These are phyloP conservation scores for Branchipolynoe longqiensis DNA, from an alignment of 2,888 invertebrate species.

Conservation along the genomic window DNA sequence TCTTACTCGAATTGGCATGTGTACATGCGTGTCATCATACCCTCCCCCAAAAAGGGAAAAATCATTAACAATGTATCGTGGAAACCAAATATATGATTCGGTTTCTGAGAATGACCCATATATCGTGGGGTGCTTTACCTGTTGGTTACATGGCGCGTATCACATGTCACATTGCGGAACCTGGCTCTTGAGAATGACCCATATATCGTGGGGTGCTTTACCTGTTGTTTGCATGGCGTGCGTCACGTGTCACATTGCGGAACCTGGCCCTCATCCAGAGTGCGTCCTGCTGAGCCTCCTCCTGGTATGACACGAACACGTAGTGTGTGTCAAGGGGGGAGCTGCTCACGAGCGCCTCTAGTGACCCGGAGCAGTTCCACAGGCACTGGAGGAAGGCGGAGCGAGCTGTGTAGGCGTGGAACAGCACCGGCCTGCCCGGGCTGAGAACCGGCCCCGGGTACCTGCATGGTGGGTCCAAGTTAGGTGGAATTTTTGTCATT, in stretches of 20 bases:
- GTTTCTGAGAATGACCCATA: too few relatives aligned
- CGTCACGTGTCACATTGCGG: background rate
- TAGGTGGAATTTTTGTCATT: background rate
- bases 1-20: too few relatives aligned
- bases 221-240: background rate
- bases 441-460: constrained; percentile 65
- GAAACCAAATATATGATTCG: too few relatives aligned
- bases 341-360: constrained; percentile 65
- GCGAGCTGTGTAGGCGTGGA: constrained; percentile 69
- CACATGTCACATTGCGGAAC: too few relatives aligned
- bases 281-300: constrained; percentile 65
- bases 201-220: too few relatives aligned
- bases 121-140: too few relatives aligned
- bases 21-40: too few relatives aligned
- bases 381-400: constrained; percentile 70
- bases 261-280: constrained; percentile 70
- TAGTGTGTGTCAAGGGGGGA: constrained; percentile 63
- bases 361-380: constrained; percentile 67
- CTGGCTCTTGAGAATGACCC: too few relatives aligned
- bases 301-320: constrained; percentile 67
- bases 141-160: too few relatives aligned
- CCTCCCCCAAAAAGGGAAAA: too few relatives aligned
- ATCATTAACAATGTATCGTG: too few relatives aligned
- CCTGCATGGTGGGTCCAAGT: background rate
- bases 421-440: constrained; percentile 66